Base-by-base conservation (phyloP, 2,113 vertebrate species). In the Hypocryptadius cinnamomeus region DNA sequence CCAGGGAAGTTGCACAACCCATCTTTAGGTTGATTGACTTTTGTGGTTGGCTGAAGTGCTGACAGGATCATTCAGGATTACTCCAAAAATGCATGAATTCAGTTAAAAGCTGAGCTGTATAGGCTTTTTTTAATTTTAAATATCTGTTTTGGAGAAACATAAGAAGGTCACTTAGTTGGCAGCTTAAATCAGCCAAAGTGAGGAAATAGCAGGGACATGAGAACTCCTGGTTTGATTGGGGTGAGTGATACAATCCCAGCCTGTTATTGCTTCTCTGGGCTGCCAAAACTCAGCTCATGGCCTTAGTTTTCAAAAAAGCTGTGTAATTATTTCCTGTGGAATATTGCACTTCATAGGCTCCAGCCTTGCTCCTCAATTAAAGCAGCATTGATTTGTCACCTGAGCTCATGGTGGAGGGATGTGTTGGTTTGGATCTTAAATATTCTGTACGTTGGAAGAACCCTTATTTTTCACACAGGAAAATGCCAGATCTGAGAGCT, bases 11-110 rank as follows among this genome's bases (percentile, higher is more conserved):
- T 88, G 82, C 8, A 14, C 93, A 90, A 93, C 35, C 33, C 2
- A 82, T 86, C 83, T 87, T 69, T 54, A 94, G 73, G 61, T 35
- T 54, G 92, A 56, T 37, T 64, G 79, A 68, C n/a, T 91, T 90
- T 79, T 89, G 94, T 87, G 96, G 94, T 63, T 74, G 81, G 45
- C 87, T 86, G 21, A 92, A 93, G 86, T 65, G 93, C 94, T 96
- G 96, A 94, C 87, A 74, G 54, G 31, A 21, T 79, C 66, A 19
- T 88, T 94, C 92, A 95, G 73, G n/a, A 20, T 79, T 82, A 90
- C 69, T 73, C 47, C 25, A 40, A 88, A 63, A 83, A 48, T 71
- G 65, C 81, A 24, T 88, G 84, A 92, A 72, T 92, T 92, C 59
- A 54, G 23, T 86, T 73, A 79, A 90, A 94, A 94, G 51, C 68